Evolutionary conservation across 2,797 vertebrate genomes (phyloP).

Genomic region (Meda fulgida): DNA sequence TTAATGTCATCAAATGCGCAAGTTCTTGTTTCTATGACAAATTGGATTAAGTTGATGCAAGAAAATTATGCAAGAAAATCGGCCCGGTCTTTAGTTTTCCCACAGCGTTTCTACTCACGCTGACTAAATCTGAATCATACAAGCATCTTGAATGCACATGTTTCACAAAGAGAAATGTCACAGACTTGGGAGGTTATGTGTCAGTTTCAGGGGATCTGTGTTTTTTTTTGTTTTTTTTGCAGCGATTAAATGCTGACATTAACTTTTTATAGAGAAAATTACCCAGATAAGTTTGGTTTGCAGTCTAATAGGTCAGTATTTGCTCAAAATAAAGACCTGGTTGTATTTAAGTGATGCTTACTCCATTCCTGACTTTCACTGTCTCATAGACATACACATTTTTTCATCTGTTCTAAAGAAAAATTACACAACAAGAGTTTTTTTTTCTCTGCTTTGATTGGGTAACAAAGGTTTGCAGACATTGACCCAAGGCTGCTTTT

Average conservation of each 20-base stretch:
- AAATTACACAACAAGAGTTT: background rate
- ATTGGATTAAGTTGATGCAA: background rate
- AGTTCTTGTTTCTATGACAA: conserved; percentile 51
- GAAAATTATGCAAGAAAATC: conserved; percentile 33
- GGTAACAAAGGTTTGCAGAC: conserved; percentile 7
- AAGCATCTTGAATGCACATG: conserved; percentile 23
- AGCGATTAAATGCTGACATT: background rate
- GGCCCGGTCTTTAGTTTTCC: background rate
- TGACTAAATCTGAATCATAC: conserved; percentile 25
- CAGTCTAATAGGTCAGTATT: background rate
- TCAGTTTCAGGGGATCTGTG: background rate
- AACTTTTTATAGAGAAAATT: background rate
- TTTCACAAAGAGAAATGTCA: conserved; percentile 8
- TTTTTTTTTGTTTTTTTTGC: background rate
- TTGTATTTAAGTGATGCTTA: background rate
- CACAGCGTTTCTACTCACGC: background rate
- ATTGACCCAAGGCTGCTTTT: conserved; percentile 16
- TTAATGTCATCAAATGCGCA: conserved; percentile 31
- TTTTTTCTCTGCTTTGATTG: conserved; percentile 14
- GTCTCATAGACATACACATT: conserved; percentile 1
- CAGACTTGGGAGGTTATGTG: background rate
- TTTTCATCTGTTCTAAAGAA: background rate
- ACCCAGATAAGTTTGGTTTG: conserved; percentile 8
- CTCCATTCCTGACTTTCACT: background rate
- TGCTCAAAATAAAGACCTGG: conserved; percentile 5